phyloP scores from a whole-genome alignment of 2,888 invertebrate genomes.

The Ellobium chinense region DNA sequence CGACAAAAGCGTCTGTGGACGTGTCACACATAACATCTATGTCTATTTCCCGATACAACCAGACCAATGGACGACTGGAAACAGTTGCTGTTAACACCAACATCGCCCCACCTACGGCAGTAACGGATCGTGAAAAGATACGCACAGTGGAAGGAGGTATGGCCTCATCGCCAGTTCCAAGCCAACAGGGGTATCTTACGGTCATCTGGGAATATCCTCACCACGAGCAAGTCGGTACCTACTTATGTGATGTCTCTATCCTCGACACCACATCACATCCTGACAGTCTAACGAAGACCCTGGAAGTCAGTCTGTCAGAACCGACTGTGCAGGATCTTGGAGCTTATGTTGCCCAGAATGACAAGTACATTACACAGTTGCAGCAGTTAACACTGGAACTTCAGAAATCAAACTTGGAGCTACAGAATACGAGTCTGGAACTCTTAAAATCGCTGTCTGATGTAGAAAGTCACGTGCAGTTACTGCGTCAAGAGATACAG shows the following conservation, averaged over 20 bases:
- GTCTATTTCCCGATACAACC: background rate
- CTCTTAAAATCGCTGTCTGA: no score
- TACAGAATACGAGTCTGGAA: no score
- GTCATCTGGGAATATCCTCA: constrained; percentile 13
- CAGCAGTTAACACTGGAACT: no score
- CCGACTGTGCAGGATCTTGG: constrained; percentile 7
- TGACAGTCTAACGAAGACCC: background rate
- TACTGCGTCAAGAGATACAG: no score
- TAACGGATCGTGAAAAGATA: background rate
- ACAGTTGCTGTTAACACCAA: constrained; percentile 3
- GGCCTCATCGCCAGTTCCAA: background rate
- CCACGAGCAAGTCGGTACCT: background rate
- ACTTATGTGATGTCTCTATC: constrained; percentile 14
- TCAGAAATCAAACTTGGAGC: no score
- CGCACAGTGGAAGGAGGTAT: background rate
- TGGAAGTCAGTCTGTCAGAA: background rate
- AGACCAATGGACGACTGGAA: background rate
- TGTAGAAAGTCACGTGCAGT: no score
- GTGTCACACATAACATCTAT: constrained; percentile 21
- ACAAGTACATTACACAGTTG: constrained; percentile 8
- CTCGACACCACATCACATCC: background rate
- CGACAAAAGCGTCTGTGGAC: no score
- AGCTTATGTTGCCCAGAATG: background rate
- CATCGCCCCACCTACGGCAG: background rate
- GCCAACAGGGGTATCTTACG: constrained; percentile 18